Base-by-base conservation (phyloP, 2,113 vertebrate genomes). In the Daboia siamensis region DNA sequence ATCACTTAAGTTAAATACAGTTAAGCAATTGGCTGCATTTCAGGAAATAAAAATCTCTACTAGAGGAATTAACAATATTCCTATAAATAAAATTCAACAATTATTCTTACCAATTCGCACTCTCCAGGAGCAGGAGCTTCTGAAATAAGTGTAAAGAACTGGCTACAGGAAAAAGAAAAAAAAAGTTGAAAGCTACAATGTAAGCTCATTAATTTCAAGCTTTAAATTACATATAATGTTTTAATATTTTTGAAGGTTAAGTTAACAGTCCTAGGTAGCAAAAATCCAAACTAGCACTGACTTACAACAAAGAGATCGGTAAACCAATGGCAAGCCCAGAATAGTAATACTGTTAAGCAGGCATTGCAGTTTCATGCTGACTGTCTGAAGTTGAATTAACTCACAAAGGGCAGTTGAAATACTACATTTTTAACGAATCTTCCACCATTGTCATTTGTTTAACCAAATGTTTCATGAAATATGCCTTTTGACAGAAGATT, bases 61-160 rank as follows among this genome's bases (percentile, higher is more conserved):
- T 1, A 15, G 11, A 64, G 61, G 39, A 61, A 92, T 12, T 29
- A 85, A 7, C 21, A 90, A 23, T 29, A 90, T 88, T 15, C 86
- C 1, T 86, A 23, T 2, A 46, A 86, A 89, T 51, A 93, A 46
- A 92, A 10, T 91, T 57, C 1, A 93, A 55, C 5, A 59, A 0
- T 26, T 48, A 39, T 44, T 90, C 98, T 98, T 98, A 99, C 99
- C 99, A 0, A 99, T 99, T 94, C 99, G 98, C 56, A 99, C 99
- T 96, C 99, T 98, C 99, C 99, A 99, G 11, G 99, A 98, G 94
- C 99, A 99, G 92, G 99, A 99, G 92, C 99, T 99, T 97, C 99
- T 98, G 97, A 98, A 99, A 96, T 99, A 99, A 95, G 98, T 98
- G 92, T 99, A 98, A 90, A 99, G 98, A 92, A 99, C 91, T 0